Conservation (phyloP, 1,140 invertebrate genomes). For the Spodoptera litura region DNA sequence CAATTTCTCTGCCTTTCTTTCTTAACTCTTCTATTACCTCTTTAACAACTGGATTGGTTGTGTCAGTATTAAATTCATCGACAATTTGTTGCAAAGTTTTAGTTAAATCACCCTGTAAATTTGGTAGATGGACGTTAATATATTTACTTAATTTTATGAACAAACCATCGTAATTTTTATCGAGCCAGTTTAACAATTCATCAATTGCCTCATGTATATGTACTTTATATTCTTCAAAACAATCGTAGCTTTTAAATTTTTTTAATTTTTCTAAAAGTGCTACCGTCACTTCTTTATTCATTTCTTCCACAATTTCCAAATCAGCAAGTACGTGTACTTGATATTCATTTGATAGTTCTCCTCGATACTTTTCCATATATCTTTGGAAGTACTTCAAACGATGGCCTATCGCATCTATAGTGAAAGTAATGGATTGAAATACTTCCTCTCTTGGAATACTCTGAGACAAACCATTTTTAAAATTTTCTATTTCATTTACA, state of each 20-base stretch:
- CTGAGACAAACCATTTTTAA: constrained; percentile 61
- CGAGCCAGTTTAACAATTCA: constrained; percentile 73
- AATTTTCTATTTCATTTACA: constrained; percentile 75
- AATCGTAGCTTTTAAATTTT: constrained; percentile 66
- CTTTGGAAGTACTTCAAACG: constrained; percentile 73
- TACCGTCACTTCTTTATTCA: constrained; percentile 71
- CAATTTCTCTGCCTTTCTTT: constrained; percentile 67
- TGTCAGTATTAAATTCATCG: constrained; percentile 63
- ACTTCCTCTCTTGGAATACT: constrained; percentile 67
- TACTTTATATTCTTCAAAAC: constrained; percentile 66
- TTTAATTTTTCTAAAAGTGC: constrained; percentile 69
- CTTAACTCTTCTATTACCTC: constrained; percentile 69
- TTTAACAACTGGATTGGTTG: constrained; percentile 58
- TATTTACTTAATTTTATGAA: constrained; percentile 67
- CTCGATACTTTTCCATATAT: constrained; percentile 69
- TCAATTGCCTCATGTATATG: constrained; percentile 63
- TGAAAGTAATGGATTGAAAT: constrained; percentile 70
- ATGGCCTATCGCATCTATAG: constrained; percentile 68
- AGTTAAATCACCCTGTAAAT: constrained; percentile 69
- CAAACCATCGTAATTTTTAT: constrained; percentile 74
- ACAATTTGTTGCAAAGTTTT: constrained; percentile 79
- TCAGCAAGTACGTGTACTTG: constrained; percentile 69
- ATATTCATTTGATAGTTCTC: constrained; percentile 60
- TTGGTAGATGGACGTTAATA: constrained; percentile 67
- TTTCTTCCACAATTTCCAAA: constrained; percentile 79